Evolutionary conservation across 2,888 invertebrate species (phyloP).

Genomic region (Cheilosia grossa): DNA sequence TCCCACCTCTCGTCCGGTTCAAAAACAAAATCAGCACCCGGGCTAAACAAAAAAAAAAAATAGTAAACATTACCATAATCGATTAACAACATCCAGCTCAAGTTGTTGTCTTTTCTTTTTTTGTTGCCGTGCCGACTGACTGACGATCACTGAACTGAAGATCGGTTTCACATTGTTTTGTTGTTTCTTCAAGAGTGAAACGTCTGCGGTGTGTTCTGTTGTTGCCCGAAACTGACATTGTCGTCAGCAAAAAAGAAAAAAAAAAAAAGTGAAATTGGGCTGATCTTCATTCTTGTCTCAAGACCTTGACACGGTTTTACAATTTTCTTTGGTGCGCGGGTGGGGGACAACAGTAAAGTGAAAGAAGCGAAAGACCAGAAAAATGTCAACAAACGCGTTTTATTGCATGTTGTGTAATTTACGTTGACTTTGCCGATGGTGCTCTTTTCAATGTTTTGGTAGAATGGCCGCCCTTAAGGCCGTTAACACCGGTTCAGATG

Average conservation of each 20-base stretch:
- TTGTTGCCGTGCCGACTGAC: slow-evolving; percentile 24
- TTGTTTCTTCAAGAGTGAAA: not conserved
- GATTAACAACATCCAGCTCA: slow-evolving; percentile 7
- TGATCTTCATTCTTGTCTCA: slow-evolving; percentile 43
- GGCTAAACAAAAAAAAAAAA: not conserved
- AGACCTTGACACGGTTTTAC: slow-evolving; percentile 68
- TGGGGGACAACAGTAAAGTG: slow-evolving; percentile 32
- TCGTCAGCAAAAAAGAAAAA: slow-evolving; percentile 10
- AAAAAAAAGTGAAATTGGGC: not conserved
- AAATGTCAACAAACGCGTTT: slow-evolving; percentile 55
- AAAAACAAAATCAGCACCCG: not conserved
- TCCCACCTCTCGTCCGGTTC: slow-evolving; percentile 20
- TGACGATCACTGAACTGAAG: slow-evolving; percentile 40
- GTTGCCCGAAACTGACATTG: slow-evolving; percentile 18
- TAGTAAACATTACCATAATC: slow-evolving; percentile 38
- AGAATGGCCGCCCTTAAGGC: slow-evolving; percentile 55
- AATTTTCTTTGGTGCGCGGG: slow-evolving; percentile 27
- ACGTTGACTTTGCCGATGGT: slow-evolving; percentile 38
- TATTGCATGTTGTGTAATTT: slow-evolving; percentile 38
- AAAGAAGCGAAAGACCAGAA: slow-evolving; percentile 38
- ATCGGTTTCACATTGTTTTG: slow-evolving; percentile 17
- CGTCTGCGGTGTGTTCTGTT: slow-evolving; percentile 5
- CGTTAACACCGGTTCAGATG: slow-evolving; percentile 54
- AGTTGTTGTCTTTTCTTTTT: not conserved
- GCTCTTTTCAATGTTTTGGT: slow-evolving; percentile 29